phyloP scores from a whole-genome alignment of 2,113 vertebrate genomes.

The Ciconia maguari region DNA sequence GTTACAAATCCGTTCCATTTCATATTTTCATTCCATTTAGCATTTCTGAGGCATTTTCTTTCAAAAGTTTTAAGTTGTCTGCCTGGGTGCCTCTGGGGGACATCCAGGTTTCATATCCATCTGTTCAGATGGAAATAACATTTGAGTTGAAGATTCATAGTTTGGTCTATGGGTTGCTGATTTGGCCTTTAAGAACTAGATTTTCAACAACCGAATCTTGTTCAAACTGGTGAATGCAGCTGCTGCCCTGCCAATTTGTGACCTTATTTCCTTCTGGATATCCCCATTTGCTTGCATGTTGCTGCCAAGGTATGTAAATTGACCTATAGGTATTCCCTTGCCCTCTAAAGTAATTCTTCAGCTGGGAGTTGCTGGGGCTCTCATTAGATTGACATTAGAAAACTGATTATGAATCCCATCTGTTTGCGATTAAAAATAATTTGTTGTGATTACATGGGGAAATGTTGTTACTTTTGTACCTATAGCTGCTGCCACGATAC shows the following conservation, averaged over 20 bases:
- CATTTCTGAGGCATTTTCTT: background rate
- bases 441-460: background rate
- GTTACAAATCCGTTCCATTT: background rate
- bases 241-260: slow-evolving; percentile 45
- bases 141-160: slow-evolving; percentile 31
- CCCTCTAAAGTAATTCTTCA: slow-evolving; percentile 56
- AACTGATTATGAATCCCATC: slow-evolving; percentile 5
- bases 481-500: background rate
- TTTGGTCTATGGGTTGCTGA: slow-evolving; percentile 25
- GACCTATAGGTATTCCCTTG: slow-evolving; percentile 54
- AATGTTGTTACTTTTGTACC: background rate
- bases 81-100: background rate
- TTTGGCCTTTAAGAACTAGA: slow-evolving; percentile 24
- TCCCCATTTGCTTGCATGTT: background rate
- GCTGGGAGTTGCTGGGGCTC: background rate
- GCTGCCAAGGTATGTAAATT: slow-evolving; percentile 53
- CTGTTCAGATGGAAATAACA: slow-evolving; percentile 48
- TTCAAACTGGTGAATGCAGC: slow-evolving; percentile 48
- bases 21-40: background rate
- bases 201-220: background rate
- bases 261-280: slow-evolving; percentile 60
- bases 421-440: slow-evolving; percentile 42
- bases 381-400: slow-evolving; percentile 15
- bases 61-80: background rate
- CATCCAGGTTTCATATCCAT: background rate